These are phyloP conservation scores for Neodiprion fabricii DNA, from an alignment of 1,140 invertebrate genomes.

Conservation along the genomic window DNA sequence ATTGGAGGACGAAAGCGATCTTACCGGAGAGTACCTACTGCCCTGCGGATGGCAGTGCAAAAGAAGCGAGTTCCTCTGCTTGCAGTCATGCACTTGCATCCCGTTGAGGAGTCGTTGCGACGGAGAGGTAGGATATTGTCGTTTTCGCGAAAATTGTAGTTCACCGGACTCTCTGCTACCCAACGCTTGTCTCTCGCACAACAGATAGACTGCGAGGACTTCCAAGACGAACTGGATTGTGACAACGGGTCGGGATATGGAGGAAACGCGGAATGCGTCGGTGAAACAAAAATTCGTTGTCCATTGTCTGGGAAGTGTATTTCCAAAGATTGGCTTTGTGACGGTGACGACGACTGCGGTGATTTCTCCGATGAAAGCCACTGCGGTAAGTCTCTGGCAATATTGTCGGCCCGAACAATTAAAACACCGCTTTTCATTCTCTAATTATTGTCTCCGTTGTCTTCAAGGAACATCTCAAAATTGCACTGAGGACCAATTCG, in stretches of 20 bases:
- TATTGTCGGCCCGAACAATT: background rate
- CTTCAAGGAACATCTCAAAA: slow-evolving; percentile 61
- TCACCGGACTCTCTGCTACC: slow-evolving; percentile 5
- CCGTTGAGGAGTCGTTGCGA: slow-evolving; percentile 45
- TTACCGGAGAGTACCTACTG: slow-evolving; percentile 20
- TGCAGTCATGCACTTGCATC: slow-evolving; percentile 69
- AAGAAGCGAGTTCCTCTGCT: slow-evolving; percentile 62
- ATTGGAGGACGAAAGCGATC: slow-evolving; percentile 47
- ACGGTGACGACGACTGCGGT: slow-evolving; percentile 81
- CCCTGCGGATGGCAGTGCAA: slow-evolving; percentile 60
- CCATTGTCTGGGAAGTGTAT: slow-evolving; percentile 77
- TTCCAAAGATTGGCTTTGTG: slow-evolving; percentile 77
- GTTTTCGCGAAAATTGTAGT: background rate
- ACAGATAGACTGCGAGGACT: slow-evolving; percentile 68
- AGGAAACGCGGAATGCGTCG: slow-evolving; percentile 63
- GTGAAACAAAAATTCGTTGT: slow-evolving; percentile 70
- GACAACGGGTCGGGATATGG: slow-evolving; percentile 50
- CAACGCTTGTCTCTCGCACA: background rate
- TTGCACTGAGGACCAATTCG: slow-evolving; percentile 77
- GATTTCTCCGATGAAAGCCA: slow-evolving; percentile 85
- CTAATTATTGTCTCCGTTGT: slow-evolving; percentile 15
- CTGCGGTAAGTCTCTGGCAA: slow-evolving; percentile 64
- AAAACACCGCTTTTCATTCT: background rate
- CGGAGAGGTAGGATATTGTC: slow-evolving; percentile 41
- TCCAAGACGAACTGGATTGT: slow-evolving; percentile 74